Conservation (phyloP, 2,797 vertebrate species). For the Lophius americanus region DNA sequence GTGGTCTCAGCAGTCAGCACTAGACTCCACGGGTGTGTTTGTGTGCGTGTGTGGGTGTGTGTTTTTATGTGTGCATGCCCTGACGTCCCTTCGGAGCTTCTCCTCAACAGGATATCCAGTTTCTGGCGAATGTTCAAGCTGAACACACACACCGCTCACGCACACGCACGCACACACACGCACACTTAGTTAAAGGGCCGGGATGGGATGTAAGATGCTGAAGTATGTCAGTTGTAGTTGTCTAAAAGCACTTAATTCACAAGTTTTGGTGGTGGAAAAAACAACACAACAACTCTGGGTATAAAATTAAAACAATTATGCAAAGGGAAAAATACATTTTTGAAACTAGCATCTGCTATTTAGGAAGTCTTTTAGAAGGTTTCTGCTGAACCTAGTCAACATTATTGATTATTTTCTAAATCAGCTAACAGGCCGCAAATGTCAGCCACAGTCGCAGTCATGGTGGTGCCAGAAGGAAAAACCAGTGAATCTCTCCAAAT, state of each 20-base stretch:
- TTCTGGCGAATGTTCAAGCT: slow-evolving; percentile 33
- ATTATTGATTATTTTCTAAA: too few species aligned
- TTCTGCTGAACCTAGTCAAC: too few species aligned
- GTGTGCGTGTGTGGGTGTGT: slow-evolving; percentile 14
- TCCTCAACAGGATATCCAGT: slow-evolving; percentile 42
- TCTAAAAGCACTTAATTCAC: neutral
- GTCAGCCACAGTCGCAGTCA: too few species aligned
- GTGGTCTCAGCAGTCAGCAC: slow-evolving; percentile 47
- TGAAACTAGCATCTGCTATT: neutral
- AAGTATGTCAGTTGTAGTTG: neutral
- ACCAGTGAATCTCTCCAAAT: too few species aligned
- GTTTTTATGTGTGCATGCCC: slow-evolving; percentile 10
- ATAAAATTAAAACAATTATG: too few species aligned
- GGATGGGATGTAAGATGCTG: neutral
- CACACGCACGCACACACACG: slow-evolving; percentile 10
- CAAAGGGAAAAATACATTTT: neutral
- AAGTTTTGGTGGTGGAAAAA: neutral
- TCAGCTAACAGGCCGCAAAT: too few species aligned
- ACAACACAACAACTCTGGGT: neutral
- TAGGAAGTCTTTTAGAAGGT: too few species aligned
- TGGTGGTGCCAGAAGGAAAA: too few species aligned
- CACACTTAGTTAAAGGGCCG: neutral
- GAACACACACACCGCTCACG: slow-evolving; percentile 19
- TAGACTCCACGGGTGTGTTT: slow-evolving; percentile 26
- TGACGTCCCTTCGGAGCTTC: slow-evolving; percentile 6